Evolutionary conservation across 2,888 invertebrate species (phyloP).

Genomic region (Maniola hyperantus): DNA sequence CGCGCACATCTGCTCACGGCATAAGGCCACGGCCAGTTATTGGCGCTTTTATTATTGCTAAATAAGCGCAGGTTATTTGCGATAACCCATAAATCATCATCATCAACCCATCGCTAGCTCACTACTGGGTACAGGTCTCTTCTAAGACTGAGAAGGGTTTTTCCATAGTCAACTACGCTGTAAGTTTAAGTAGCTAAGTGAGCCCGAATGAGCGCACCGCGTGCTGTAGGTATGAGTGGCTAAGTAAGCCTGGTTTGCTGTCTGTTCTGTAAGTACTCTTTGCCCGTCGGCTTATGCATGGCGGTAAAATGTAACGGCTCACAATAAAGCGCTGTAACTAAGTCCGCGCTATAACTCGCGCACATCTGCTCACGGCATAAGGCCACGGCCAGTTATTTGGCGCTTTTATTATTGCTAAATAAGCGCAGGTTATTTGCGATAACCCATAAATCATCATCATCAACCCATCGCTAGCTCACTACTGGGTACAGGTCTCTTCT

Average conservation of each 20-base stretch:
- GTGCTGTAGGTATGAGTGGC: too few relatives aligned
- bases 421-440: constrained; percentile 39
- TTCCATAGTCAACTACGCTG: too few relatives aligned
- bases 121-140: too few relatives aligned
- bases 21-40: constrained; percentile 44
- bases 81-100: constrained; percentile 32
- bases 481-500: too few relatives aligned
- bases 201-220: too few relatives aligned
- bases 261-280: too few relatives aligned
- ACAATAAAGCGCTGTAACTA: constrained; percentile 74
- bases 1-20: constrained; percentile 45
- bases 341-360: constrained; percentile 55
- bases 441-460: constrained; percentile 30
- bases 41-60: constrained; percentile 46
- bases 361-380: constrained; percentile 45
- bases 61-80: constrained; percentile 41
- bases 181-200: too few relatives aligned
- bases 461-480: too few relatives aligned
- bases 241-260: too few relatives aligned
- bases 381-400: constrained; percentile 44
- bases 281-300: constrained; percentile 60
- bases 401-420: constrained; percentile 46
- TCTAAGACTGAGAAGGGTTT: too few relatives aligned
- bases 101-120: too few relatives aligned
- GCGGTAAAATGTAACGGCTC: constrained; percentile 77